A percentile compares a stretch with the other conserved stretches of the same genome.
Evolutionary conservation across 2,888 invertebrate species (phyloP).

Genomic region (Nephrotoma guestfalica): DNA sequence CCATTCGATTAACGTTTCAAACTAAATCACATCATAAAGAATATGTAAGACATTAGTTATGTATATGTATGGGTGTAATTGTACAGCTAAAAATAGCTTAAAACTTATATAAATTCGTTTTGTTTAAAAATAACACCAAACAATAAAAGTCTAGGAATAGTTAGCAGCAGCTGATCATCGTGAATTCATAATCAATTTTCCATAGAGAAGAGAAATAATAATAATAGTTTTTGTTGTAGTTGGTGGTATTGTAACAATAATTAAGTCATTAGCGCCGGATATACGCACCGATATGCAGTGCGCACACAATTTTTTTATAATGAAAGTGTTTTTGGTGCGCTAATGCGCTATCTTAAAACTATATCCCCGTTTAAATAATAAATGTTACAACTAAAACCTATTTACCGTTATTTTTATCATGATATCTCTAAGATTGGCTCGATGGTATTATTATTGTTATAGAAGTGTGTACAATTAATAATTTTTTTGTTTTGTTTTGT

Average conservation of each 20-base stretch:
- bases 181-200: neutral
- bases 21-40: neutral
- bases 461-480: neutral
- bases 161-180: neutral
- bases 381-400: neutral
- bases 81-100: neutral
- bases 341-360: neutral
- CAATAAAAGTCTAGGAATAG: neutral
- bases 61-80: neutral
- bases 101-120: neutral
- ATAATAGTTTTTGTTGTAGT: neutral
- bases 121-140: neutral
- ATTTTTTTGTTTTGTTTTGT: neutral
- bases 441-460: neutral
- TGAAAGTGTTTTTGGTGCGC: neutral
- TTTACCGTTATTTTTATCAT: neutral
- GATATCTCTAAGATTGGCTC: neutral
- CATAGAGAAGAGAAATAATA: neutral
- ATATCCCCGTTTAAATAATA: no score
- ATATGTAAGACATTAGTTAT: neutral
- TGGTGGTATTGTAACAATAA: neutral
- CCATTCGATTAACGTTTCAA: neutral
- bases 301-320: neutral
- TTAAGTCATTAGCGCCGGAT: neutral
- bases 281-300: neutral